Evolutionary conservation across 2,888 invertebrate genomes (phyloP), one percentile per base, ranked within the genome.

Genomic region (Caenorhabditis sp.): DNA sequence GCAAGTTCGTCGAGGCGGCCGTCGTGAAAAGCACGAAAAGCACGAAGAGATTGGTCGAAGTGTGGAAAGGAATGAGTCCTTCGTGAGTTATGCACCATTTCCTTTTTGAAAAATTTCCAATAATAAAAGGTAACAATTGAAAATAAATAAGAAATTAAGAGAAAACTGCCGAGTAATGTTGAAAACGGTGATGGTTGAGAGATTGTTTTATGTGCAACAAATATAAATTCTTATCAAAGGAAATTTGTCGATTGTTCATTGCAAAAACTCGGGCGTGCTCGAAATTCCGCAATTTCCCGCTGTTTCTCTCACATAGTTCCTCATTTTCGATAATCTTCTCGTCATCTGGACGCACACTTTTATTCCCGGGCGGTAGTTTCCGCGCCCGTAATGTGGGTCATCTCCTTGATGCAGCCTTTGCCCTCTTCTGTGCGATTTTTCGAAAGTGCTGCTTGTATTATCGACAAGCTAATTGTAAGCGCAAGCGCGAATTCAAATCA

Each of bases 1-100:
- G 80, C 9, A 88, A 87, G 50, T 87, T 60, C 64, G 84, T 88
- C 24, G 88, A 86, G 32, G 79, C 86, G n/a, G 79, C 86, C 18
- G 71, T 87, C n/a, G 82, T 88, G 18, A 88, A 88, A 70, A 78
- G 83, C 13, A 86, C 83, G 32, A 88, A 87, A 55, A 82, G 86
- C 26, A 79, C 74, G 15, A 89, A 89, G 61, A 53, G 61, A 50
- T 24, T 80, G 9, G 87, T 88, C 6, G 89, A 88, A 58, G 80
- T 88, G 32, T 87, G 85, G 81, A 82, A 81, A 47, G 81, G 80
- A 53, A 87, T 87, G 86, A 87, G 76, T 32, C 79, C 84, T 5
- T 50, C 47, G 87, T 89, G 28, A 71, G 86, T 56, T 26, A 56
- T 40, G n/a, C n/a, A n/a, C n/a, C n/a, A n/a, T n/a, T n/a, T n/a